Percentiles rank a stretch among this genome's conserved stretches.
Evolutionary conservation across 2,797 vertebrate species (phyloP).

Genomic region (Spinus olivaceus): DNA sequence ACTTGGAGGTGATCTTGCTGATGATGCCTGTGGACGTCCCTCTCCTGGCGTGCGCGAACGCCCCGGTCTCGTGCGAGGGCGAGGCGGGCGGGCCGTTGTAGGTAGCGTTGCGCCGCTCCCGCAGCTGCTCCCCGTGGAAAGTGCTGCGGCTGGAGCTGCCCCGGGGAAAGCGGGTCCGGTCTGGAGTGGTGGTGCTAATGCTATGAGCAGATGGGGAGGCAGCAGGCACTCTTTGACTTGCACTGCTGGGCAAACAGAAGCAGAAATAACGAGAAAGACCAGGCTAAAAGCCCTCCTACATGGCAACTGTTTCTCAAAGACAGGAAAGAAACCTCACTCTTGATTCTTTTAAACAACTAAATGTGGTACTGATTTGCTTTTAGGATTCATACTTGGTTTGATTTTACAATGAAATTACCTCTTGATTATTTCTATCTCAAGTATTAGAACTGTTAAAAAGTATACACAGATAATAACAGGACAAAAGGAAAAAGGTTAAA

Average conservation of each 20-base stretch:
- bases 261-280: not conserved
- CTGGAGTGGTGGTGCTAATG: conserved; percentile 90
- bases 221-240: conserved; percentile 86
- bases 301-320: not conserved
- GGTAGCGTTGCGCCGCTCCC: conserved; percentile 92
- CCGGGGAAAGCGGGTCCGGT: conserved; percentile 94
- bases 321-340: accelerated
- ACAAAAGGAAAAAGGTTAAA: not conserved
- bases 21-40: conserved; percentile 96
- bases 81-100: conserved; percentile 97
- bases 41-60: conserved; percentile 88
- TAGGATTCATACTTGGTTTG: not conserved
- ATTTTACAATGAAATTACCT: not conserved
- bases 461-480: not conserved
- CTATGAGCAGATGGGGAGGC: conserved; percentile 96
- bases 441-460: not conserved
- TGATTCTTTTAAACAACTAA: not conserved
- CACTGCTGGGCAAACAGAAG: conserved; percentile 65
- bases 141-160: conserved; percentile 97
- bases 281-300: not conserved
- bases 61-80: conserved; percentile 90
- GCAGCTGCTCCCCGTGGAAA: conserved; percentile 95
- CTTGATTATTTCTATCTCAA: not conserved
- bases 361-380: not conserved
- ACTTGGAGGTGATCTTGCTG: conserved; percentile 98